phyloP scores from a whole-genome alignment of 2,888 invertebrate genomes.

The Monochamus alternatus region DNA sequence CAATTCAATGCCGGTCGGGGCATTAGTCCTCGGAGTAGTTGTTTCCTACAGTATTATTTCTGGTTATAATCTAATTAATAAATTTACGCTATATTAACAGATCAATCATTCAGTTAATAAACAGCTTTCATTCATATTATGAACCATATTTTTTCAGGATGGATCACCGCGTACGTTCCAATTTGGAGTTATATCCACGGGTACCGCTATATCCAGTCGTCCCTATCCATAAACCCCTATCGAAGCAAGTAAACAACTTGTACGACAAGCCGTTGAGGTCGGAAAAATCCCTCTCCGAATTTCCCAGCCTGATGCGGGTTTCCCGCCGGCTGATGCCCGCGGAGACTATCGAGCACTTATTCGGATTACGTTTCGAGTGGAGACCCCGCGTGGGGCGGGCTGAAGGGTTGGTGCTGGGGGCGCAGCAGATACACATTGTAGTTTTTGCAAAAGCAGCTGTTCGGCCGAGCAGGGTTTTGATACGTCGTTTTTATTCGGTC shows the following conservation, averaged over 20 bases:
- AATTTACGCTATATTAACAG: too few species aligned
- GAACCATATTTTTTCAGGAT: not conserved
- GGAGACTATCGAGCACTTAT: slow-evolving; percentile 4
- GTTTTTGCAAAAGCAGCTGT: not conserved
- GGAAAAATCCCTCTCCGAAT: slow-evolving; percentile 47
- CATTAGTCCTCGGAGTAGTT: too few species aligned
- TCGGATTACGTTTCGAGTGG: not conserved
- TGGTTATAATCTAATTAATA: too few species aligned
- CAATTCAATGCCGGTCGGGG: too few species aligned
- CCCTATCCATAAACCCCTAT: not conserved
- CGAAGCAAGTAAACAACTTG: slow-evolving; percentile 10
- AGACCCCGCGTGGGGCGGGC: not conserved
- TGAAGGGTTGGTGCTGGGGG: not conserved
- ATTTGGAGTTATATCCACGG: not conserved
- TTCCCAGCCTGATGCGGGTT: slow-evolving; percentile 49
- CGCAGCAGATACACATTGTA: not conserved
- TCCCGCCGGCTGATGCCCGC: not conserved
- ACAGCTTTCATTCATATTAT: too few species aligned
- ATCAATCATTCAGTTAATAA: too few species aligned
- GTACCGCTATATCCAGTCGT: not conserved
- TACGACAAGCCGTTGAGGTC: slow-evolving; percentile 39
- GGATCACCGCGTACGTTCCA: slow-evolving; percentile 17
- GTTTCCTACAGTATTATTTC: too few species aligned
- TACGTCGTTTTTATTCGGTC: not conserved
- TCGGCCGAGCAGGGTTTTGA: not conserved